Percentiles rank a stretch among this genome's conserved stretches.
These are phyloP conservation scores for Sminthopsis crassicaudata DNA, from an alignment of 2,113 vertebrate genomes.

Conservation along the genomic window DNA sequence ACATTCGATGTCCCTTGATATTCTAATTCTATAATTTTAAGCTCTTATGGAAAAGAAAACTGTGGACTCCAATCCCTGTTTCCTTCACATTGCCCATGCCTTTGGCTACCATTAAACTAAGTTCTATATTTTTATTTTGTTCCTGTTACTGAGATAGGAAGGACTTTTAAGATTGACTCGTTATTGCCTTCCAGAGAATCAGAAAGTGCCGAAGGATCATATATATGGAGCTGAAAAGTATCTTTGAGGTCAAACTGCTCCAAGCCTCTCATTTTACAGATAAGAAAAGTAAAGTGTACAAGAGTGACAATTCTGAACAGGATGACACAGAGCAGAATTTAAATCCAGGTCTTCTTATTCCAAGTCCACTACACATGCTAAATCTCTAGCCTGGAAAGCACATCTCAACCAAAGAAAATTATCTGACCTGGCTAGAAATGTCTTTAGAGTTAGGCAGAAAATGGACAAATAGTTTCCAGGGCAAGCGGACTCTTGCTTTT, in stretches of 20 bases:
- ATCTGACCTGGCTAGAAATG: slow-evolving; percentile 48
- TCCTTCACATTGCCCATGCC: not conserved
- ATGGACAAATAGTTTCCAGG: slow-evolving; percentile 39
- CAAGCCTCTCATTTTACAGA: not conserved
- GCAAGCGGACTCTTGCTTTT: slow-evolving; percentile 45
- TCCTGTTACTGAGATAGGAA: not conserved
- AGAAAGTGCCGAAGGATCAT: not conserved
- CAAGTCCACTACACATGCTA: not conserved
- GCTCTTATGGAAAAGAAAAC: not conserved
- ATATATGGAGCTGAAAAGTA: not conserved
- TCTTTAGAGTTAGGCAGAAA: slow-evolving; percentile 49
- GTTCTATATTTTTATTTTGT: not conserved
- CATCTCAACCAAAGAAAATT: slow-evolving; percentile 47
- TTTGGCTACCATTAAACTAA: not conserved
- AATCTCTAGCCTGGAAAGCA: slow-evolving; percentile 46
- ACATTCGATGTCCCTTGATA: not conserved
- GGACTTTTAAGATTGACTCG: slow-evolving; percentile 49
- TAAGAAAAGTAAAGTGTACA: not conserved
- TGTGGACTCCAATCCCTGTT: not conserved
- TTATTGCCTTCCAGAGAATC: slow-evolving; percentile 50
- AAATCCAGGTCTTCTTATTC: not conserved
- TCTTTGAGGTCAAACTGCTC: not conserved
- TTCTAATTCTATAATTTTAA: not conserved
- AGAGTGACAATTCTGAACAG: not conserved
- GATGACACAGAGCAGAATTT: not conserved